phyloP scores from a whole-genome alignment of 2,888 invertebrate genomes.

The Lycia hirtaria region DNA sequence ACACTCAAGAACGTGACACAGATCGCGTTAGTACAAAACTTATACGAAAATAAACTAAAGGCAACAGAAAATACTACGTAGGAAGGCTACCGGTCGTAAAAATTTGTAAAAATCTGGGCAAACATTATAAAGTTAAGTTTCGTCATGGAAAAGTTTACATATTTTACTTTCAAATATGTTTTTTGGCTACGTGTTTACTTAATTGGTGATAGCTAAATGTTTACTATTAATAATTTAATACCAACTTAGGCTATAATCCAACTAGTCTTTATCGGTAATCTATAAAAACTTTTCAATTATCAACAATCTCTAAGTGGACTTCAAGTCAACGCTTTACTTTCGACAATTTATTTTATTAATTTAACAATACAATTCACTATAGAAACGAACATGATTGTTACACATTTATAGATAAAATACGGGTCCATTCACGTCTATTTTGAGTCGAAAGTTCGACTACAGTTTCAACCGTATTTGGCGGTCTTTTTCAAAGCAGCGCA shows the following conservation, averaged over 20 bases:
- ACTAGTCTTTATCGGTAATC: background rate
- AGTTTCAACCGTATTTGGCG: no score
- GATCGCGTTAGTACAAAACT: background rate
- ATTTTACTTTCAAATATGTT: no score
- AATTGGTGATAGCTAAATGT: no score
- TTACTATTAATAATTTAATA: background rate
- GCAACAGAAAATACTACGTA: background rate
- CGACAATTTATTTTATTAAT: background rate
- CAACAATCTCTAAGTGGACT: slow-evolving; percentile 4
- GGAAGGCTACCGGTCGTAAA: no score
- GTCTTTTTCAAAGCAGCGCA: no score
- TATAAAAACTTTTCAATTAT: background rate
- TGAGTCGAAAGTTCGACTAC: no score
- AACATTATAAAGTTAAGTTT: background rate
- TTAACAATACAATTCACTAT: slow-evolving; percentile 3
- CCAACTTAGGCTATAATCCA: slow-evolving; percentile 8
- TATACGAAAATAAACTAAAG: background rate
- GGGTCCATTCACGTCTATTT: no score
- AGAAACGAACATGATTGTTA: no score
- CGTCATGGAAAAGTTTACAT: background rate
- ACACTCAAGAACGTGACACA: slow-evolving; percentile 5
- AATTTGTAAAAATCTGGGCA: background rate
- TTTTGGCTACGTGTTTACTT: background rate
- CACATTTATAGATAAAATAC: no score
- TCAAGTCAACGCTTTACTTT: background rate